Evolutionary conservation across 2,113 vertebrate species (phyloP).

Genomic region (Mohoua ochrocephala): DNA sequence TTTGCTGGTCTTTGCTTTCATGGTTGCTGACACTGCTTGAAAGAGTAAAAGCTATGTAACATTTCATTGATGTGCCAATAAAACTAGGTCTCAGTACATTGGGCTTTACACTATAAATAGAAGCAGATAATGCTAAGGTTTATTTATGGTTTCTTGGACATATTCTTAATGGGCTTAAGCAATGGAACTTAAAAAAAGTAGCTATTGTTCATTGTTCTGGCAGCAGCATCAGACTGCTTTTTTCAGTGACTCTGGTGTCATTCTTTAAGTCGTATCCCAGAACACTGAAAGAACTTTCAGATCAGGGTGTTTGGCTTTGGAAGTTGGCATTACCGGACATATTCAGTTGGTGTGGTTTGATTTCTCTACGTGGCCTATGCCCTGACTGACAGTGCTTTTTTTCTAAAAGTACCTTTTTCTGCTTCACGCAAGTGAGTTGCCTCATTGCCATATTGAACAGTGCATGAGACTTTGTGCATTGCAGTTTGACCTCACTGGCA

Average conservation of each 20-base stretch:
- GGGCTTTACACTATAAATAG: neutral
- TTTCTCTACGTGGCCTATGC: rapidly evolving
- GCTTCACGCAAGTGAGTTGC: neutral
- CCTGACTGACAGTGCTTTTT: neutral
- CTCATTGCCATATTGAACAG: neutral
- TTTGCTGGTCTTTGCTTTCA: slow-evolving; percentile 1
- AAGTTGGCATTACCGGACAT: neutral
- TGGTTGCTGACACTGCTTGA: neutral
- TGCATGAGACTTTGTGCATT: neutral
- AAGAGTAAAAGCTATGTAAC: neutral
- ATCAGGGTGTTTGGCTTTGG: neutral
- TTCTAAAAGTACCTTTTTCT: neutral
- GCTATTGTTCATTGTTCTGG: neutral
- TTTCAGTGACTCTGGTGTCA: neutral
- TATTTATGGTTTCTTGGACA: slow-evolving; percentile 43
- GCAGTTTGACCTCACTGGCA: neutral
- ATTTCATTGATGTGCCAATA: neutral
- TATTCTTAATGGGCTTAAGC: slow-evolving; percentile 30
- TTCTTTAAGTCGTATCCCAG: neutral
- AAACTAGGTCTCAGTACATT: slow-evolving; percentile 24
- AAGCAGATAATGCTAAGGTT: slow-evolving; percentile 20
- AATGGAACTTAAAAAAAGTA: neutral
- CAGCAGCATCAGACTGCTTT: neutral
- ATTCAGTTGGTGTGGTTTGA: neutral
- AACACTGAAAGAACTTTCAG: neutral